Evolutionary conservation across 1,140 invertebrate species (phyloP), one percentile per base, ranked within the genome.

Genomic region (Callitettix versicolor): DNA sequence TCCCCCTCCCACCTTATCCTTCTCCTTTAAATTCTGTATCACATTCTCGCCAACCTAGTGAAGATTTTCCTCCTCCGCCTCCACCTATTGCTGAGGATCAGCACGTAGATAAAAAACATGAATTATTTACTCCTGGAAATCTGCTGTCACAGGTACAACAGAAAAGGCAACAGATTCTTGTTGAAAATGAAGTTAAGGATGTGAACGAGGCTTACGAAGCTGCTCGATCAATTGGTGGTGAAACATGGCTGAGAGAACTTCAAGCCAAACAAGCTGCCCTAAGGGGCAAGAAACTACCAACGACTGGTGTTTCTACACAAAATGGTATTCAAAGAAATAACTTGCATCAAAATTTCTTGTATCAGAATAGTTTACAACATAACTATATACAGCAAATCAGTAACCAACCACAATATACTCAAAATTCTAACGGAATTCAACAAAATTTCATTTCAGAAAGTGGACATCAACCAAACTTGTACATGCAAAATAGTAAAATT

Each of bases 61-160:
- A 91, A 70, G 88, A 92, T 60, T 92, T 92, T 62, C 88, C 88
- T 33, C 88, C 88, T 17, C 88, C 88, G 26, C 88, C 88, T 1
- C 81, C 87, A 1, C 82, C 84, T 2, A 73, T 87, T 41, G 83
- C 87, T 56, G 69, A 83, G 1, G 65, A 79, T 6, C 75, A 75
- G 15, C 21, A 20, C 3, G 47, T 51, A 20, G 3, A 15, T 21
- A 30, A 21, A 17, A n/a, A 33, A 15, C 24, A 78, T 4, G 71
- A 75, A 58, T 67, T 76, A 49, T 64, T 73, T 57, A 64, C 67
- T 53, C 66, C 78, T 14, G 80, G 74, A 38, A 78, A 70, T 61
- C 70, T 90, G 40, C 65, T 89, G 34, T 77, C 80, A 2, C 84
- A 89, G 61, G 66, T 91, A 30, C 86, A 88, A 66, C 77, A 82